Percentiles rank a stretch among this genome's conserved stretches.
Evolutionary conservation across 2,113 vertebrate genomes (phyloP).

Genomic region (Gobio gobio): DNA sequence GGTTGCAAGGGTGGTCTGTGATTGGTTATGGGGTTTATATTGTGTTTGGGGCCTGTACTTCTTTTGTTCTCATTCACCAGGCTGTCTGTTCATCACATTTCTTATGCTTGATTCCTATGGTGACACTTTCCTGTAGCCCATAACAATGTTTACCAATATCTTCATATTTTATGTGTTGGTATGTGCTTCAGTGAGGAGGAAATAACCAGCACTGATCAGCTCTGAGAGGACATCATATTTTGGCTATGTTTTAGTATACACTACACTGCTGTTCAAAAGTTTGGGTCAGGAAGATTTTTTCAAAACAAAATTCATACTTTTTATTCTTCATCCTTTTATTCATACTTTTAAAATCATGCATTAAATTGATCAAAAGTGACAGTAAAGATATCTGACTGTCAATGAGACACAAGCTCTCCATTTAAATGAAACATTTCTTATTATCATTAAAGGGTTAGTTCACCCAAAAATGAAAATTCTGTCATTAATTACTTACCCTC

Average conservation of each 20-base stretch:
- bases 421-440: too few species aligned
- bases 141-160: not conserved
- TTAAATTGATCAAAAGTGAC: not conserved
- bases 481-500: too few species aligned
- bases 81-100: not conserved
- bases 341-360: not conserved
- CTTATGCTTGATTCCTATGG: not conserved
- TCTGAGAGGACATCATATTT: conserved; percentile 1
- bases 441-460: too few species aligned
- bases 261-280: not conserved
- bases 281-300: not conserved
- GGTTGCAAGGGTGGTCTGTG: not conserved
- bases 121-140: not conserved
- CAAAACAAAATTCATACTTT: too few species aligned
- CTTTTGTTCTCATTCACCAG: not conserved
- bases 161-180: conserved; percentile 12
- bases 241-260: not conserved
- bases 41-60: not conserved
- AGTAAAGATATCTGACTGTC: too few species aligned
- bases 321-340: too few species aligned
- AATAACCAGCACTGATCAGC: not conserved
- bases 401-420: too few species aligned
- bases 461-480: too few species aligned
- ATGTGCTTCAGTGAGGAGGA: conserved; percentile 20
- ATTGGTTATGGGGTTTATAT: not conserved